Evolutionary conservation across 1,140 invertebrate species (phyloP).

Genomic region (Polypedilum vanderplanki): DNA sequence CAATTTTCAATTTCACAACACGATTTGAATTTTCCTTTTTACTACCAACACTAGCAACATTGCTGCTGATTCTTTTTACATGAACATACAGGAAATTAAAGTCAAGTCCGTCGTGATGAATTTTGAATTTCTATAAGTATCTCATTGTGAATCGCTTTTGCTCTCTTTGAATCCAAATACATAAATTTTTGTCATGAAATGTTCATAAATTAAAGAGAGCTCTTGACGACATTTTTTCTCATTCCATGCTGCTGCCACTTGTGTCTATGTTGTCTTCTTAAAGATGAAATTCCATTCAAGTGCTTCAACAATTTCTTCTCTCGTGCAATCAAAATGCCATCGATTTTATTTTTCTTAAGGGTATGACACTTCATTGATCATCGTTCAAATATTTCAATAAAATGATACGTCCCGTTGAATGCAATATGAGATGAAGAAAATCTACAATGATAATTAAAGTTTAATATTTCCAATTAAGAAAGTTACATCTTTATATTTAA

Average conservation of each 20-base stretch:
- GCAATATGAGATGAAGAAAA: too few relatives aligned
- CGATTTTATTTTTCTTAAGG: too few relatives aligned
- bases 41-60: too few relatives aligned
- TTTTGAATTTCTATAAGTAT: not conserved
- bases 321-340: not conserved
- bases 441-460: too few relatives aligned
- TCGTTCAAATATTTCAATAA: too few relatives aligned
- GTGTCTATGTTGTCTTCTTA: not conserved
- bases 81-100: slow-evolving; percentile 6
- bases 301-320: slow-evolving; percentile 11
- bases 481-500: too few relatives aligned
- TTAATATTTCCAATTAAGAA: too few relatives aligned
- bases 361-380: too few relatives aligned
- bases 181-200: not conserved
- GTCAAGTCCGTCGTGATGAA: slow-evolving; percentile 7
- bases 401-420: too few relatives aligned
- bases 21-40: not conserved
- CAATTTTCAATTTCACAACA: slow-evolving; percentile 13
- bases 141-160: not conserved
- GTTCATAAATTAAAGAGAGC: not conserved
- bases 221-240: not conserved
- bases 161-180: not conserved
- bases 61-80: too few relatives aligned
- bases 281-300: not conserved
- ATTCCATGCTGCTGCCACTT: not conserved